A percentile compares a stretch with the other conserved stretches of the same genome.
phyloP scores from a whole-genome alignment of 2,113 vertebrate species.

The Poicephalus meyeri region DNA sequence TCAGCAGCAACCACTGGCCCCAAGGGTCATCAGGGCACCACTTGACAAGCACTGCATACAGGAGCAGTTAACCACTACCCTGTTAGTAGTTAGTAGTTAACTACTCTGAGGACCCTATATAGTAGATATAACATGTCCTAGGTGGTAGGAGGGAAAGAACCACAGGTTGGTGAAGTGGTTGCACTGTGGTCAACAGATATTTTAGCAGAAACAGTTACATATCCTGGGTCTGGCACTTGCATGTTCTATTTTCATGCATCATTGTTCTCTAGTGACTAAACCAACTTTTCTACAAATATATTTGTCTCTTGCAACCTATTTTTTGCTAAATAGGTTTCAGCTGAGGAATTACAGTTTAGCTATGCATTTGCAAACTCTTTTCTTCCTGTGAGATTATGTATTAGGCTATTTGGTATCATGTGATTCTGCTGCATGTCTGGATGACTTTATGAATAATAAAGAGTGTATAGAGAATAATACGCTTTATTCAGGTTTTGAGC shows the following conservation, averaged over 20 bases:
- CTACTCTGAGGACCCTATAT: accelerated
- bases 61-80: neutral
- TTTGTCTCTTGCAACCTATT: neutral
- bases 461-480: neutral
- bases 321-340: neutral
- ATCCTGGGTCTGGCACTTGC: neutral
- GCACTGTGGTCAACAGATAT: neutral
- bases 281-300: neutral
- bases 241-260: neutral
- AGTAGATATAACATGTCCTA: neutral
- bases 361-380: neutral
- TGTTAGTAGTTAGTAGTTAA: neutral
- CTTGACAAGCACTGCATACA: neutral
- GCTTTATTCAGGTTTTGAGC: neutral
- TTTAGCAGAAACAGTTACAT: neutral
- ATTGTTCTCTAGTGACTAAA: neutral
- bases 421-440: neutral
- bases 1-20: neutral
- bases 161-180: neutral
- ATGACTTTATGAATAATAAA: neutral
- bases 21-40: neutral
- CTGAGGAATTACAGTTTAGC: neutral
- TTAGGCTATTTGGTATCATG: neutral
- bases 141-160: neutral
- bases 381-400: neutral